Evolutionary conservation across 2,888 invertebrate genomes (phyloP).

Genomic region (Sinopyrophorus schimmeli): DNA sequence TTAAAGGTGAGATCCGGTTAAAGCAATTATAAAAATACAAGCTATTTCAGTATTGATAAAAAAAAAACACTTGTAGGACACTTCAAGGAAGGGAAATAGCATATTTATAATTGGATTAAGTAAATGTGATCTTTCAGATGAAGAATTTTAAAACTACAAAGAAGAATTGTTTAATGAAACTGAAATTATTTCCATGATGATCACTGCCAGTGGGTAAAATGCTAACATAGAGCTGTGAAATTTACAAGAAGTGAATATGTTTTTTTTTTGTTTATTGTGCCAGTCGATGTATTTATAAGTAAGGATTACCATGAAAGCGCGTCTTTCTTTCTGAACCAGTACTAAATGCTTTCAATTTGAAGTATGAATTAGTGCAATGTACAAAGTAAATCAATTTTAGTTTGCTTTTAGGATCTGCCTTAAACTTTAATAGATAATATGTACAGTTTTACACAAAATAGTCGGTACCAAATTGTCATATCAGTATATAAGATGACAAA

Average conservation of each 20-base stretch:
- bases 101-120: too few relatives aligned
- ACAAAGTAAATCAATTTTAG: conserved; percentile 14
- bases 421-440: conserved; percentile 3
- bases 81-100: too few relatives aligned
- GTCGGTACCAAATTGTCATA: conserved; percentile 24
- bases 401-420: conserved; percentile 1
- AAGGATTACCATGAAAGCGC: conserved; percentile 9
- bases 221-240: conserved; percentile 30
- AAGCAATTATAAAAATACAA: too few relatives aligned
- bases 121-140: too few relatives aligned
- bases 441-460: conserved; percentile 5
- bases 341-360: too few relatives aligned
- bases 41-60: too few relatives aligned
- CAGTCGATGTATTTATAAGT: conserved; percentile 23
- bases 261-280: conserved; percentile 31
- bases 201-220: conserved; percentile 33
- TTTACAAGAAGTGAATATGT: conserved; percentile 22
- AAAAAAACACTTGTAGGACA: too few relatives aligned
- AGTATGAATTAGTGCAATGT: too few relatives aligned
- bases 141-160: too few relatives aligned
- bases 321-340: too few relatives aligned
- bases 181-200: conserved; percentile 28
- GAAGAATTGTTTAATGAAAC: too few relatives aligned
- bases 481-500: background rate
- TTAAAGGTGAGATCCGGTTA: too few relatives aligned